Conservation (phyloP, 2,888 invertebrate genomes). For the Catocala sponsa region DNA sequence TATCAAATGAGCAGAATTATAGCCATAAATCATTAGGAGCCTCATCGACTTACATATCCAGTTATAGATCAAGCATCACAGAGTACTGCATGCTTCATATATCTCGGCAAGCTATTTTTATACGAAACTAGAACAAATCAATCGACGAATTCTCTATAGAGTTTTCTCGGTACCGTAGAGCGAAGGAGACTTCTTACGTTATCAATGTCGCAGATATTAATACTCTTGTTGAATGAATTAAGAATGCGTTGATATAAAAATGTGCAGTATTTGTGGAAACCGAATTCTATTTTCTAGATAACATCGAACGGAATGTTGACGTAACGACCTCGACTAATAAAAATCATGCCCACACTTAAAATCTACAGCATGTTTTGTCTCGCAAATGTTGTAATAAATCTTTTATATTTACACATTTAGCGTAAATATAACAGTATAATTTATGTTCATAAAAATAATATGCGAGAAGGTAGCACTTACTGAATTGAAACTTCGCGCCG, state of each 20-base stretch:
- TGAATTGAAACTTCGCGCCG: constrained; percentile 71
- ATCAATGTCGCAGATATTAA: constrained; percentile 12
- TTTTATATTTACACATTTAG: constrained; percentile 30
- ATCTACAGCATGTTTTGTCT: constrained; percentile 34
- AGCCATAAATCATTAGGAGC: not conserved
- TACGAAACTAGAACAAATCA: not conserved
- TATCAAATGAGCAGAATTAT: no score
- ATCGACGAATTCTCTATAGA: not conserved
- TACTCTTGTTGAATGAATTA: constrained; percentile 17
- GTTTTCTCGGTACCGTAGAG: not conserved
- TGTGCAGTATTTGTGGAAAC: constrained; percentile 24
- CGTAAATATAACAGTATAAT: constrained; percentile 8
- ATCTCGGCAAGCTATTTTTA: not conserved
- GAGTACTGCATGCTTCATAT: no score
- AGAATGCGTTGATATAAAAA: constrained; percentile 13
- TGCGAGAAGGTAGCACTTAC: constrained; percentile 63
- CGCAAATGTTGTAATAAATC: constrained; percentile 27
- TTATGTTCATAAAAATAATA: constrained; percentile 19
- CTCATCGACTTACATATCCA: not conserved
- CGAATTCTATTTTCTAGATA: constrained; percentile 31
- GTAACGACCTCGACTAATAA: constrained; percentile 32
- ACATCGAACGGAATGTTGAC: constrained; percentile 41
- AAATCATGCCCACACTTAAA: constrained; percentile 32
- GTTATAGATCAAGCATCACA: no score
- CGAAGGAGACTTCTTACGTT: not conserved